Evolutionary conservation across 37 sponge, comb jelly and placozoan genomes (phyloP).

Genomic region (Cladorhizidae sp.): DNA sequence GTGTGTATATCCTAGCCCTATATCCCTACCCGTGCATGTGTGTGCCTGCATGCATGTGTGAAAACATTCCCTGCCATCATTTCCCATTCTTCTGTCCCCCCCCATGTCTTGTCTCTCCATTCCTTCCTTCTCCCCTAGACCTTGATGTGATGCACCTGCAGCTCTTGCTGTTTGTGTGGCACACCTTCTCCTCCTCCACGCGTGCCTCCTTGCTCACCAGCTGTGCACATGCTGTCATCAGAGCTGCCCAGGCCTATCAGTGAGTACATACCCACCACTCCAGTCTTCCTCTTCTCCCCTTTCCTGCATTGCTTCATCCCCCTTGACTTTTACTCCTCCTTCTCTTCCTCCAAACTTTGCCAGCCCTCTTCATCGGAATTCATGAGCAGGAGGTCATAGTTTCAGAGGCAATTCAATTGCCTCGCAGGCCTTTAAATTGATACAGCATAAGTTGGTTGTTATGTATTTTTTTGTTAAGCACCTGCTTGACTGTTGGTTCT

Average conservation of each 20-base stretch:
- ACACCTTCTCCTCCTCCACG: slow-evolving; percentile 52
- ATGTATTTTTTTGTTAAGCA: too few relatives aligned
- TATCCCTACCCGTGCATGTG: too few relatives aligned
- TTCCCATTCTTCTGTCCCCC: neutral
- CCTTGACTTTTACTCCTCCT: neutral
- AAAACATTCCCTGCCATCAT: too few relatives aligned
- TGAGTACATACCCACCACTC: neutral
- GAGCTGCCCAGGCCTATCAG: slow-evolving; percentile 44
- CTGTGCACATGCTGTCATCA: slow-evolving; percentile 57
- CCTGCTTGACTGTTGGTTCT: too few relatives aligned
- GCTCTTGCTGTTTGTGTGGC: slow-evolving; percentile 72
- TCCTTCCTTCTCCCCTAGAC: slow-evolving; percentile 39
- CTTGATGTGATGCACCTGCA: slow-evolving; percentile 61
- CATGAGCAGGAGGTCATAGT: too few relatives aligned
- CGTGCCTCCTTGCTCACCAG: slow-evolving; percentile 32
- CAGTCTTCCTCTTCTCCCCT: too few relatives aligned
- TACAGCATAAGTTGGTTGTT: too few relatives aligned
- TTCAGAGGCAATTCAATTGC: too few relatives aligned
- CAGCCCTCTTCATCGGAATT: too few relatives aligned
- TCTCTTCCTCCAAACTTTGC: too few relatives aligned
- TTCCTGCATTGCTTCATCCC: neutral
- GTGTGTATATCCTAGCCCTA: neutral
- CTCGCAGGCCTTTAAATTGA: too few relatives aligned
- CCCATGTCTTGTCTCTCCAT: neutral
- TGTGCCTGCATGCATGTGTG: too few relatives aligned